Conservation (phyloP, 2,888 invertebrate genomes). For the Tipula confusa region DNA sequence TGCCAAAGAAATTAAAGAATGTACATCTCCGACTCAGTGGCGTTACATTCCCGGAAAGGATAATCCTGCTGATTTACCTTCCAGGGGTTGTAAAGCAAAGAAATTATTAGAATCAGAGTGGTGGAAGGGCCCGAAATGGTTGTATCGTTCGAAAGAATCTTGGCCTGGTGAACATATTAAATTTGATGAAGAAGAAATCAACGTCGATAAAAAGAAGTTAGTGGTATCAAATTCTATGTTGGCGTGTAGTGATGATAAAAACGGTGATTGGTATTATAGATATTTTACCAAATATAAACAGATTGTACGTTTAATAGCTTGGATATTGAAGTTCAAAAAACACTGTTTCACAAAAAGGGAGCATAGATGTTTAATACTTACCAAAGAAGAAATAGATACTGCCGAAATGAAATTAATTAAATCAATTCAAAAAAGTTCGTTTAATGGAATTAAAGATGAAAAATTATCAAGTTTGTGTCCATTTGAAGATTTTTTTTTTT, state of each 20-base stretch:
- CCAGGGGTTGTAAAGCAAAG: constrained; percentile 39
- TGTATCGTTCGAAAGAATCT: constrained; percentile 35
- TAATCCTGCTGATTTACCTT: constrained; percentile 43
- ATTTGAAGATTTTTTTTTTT: no score
- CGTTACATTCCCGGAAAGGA: constrained; percentile 37
- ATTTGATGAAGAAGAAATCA: background rate
- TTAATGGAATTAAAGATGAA: constrained; percentile 33
- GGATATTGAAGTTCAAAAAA: constrained; percentile 33
- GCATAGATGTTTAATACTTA: background rate
- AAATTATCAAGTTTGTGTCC: constrained; percentile 32
- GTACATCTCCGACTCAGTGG: background rate
- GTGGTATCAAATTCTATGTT: background rate
- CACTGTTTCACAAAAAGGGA: background rate
- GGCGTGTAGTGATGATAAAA: background rate
- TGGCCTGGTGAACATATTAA: constrained; percentile 37
- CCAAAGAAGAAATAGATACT: background rate
- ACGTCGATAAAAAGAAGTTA: background rate
- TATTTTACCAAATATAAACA: constrained; percentile 37
- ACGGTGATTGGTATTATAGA: background rate
- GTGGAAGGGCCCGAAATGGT: constrained; percentile 42
- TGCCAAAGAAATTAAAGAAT: constrained; percentile 13
- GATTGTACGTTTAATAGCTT: constrained; percentile 37
- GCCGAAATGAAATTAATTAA: background rate
- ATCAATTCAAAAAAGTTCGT: constrained; percentile 13
- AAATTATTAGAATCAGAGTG: constrained; percentile 39